Evolutionary conservation across 2,888 invertebrate species (phyloP), one percentile per base, ranked within the genome.

Genomic region (Seladonia tumulorum): DNA sequence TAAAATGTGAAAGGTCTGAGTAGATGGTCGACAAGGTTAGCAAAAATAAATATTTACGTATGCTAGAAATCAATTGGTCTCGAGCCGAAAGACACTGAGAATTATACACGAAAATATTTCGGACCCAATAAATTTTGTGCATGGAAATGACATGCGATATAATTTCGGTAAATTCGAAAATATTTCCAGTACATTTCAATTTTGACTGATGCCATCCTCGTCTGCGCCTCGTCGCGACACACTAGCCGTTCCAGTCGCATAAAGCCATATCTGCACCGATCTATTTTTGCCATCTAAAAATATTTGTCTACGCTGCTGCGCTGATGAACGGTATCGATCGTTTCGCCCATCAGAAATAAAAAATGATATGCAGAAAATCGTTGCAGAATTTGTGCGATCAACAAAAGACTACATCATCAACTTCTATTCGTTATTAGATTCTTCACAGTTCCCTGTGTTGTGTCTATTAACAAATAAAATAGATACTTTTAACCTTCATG

Each of bases 201-300:
- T 66, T 66, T 66, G 35, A 66, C 66, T 16, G 35, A 18, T 66
- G 18, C 18, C 66, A 66, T 35, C 8, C 66, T 66, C 66, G 35
- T 18, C 66, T 35, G 35, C 66, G 66, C 35, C 18, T 35, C 66
- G 18, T 35, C 66, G 35, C 35, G 66, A 8, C 66, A 35, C 2
- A 66, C 66, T 66, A 66, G 35, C 5, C 35, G 66, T 29, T 18
- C 35, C 35, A 66, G 66, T 66, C 66, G 35, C 35, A 66, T 66
- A n/a, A 47, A 25, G 10, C 66, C 66, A 66, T 66, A 66, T 66
- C 66, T 35, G 35, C 35, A 66, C 18, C 29, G 25, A 35, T 66
- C 77, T 68, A 70, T 68, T 77, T 77, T 68, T 70, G 35, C 47
- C 47, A 45, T 68, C 66, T 68, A 53, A 68, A 77, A 77, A 77